Evolutionary conservation across 2,797 vertebrate genomes (phyloP).

Genomic region (Crocidura indochinensis): DNA sequence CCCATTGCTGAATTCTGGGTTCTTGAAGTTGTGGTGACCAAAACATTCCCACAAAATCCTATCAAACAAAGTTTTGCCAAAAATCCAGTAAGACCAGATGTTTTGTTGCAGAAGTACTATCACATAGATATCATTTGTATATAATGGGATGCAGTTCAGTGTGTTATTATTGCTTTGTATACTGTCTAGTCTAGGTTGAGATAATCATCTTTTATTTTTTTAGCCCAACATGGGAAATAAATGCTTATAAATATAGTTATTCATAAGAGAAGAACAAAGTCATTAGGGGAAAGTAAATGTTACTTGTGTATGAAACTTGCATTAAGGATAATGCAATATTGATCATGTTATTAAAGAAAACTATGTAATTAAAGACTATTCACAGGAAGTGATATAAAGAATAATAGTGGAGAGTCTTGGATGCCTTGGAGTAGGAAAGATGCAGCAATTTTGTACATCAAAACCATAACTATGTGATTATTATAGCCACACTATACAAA

Average conservation of each 20-base stretch:
- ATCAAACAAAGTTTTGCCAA: constrained; percentile 61
- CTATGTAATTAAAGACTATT: constrained; percentile 28
- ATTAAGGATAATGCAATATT: constrained; percentile 40
- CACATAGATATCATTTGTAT: constrained; percentile 70
- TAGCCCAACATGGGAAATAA: constrained; percentile 71
- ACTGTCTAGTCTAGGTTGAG: constrained; percentile 53
- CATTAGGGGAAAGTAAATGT: constrained; percentile 47
- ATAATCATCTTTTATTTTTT: constrained; percentile 73
- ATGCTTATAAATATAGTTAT: constrained; percentile 71
- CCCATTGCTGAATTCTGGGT: constrained; percentile 11
- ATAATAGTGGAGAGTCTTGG: no score
- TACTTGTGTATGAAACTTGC: constrained; percentile 43
- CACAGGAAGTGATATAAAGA: no score
- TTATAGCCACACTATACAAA: no score
- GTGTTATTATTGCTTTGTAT: constrained; percentile 58
- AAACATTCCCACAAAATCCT: constrained; percentile 45
- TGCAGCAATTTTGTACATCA: no score
- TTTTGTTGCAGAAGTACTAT: constrained; percentile 44
- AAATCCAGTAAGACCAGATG: constrained; percentile 60
- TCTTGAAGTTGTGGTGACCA: constrained; percentile 23
- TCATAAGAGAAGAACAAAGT: constrained; percentile 55
- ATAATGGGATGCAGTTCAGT: constrained; percentile 64
- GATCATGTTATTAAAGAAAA: constrained; percentile 54
- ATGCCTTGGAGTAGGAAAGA: no score
- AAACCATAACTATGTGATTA: no score